Evolutionary conservation across 2,888 invertebrate species (phyloP).

Genomic region (Phymatocera aterrima): DNA sequence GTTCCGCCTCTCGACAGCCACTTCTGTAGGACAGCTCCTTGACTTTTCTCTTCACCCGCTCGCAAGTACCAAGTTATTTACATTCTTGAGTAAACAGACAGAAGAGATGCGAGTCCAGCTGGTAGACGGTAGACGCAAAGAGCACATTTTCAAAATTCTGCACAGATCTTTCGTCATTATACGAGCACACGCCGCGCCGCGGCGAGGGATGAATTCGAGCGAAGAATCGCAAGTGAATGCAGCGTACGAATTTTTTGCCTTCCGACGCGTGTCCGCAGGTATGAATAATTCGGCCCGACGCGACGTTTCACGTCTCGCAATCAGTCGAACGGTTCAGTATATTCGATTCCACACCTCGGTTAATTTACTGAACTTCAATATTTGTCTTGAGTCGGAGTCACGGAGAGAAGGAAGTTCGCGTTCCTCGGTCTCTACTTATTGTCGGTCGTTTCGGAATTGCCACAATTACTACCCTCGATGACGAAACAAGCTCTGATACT

Average conservation of each 20-base stretch:
- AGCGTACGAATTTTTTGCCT: background rate
- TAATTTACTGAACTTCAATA: conserved; percentile 4
- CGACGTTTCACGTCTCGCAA: background rate
- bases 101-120: background rate
- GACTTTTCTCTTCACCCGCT: background rate
- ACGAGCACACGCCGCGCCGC: too few relatives aligned
- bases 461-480: background rate
- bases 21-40: background rate
- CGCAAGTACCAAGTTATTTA: background rate
- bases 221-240: background rate
- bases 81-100: conserved; percentile 16
- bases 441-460: background rate
- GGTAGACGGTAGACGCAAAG: background rate
- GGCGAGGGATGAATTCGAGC: background rate
- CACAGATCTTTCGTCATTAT: too few relatives aligned
- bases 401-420: too few relatives aligned
- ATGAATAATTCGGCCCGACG: background rate
- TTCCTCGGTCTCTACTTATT: too few relatives aligned
- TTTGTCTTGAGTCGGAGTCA: background rate
- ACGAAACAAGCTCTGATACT: background rate
- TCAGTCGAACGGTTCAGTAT: background rate
- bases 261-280: too few relatives aligned
- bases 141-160: too few relatives aligned
- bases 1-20: background rate
- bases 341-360: background rate